Evolutionary conservation across 2,888 invertebrate species (phyloP).

Genomic region (Noctua pronuba): DNA sequence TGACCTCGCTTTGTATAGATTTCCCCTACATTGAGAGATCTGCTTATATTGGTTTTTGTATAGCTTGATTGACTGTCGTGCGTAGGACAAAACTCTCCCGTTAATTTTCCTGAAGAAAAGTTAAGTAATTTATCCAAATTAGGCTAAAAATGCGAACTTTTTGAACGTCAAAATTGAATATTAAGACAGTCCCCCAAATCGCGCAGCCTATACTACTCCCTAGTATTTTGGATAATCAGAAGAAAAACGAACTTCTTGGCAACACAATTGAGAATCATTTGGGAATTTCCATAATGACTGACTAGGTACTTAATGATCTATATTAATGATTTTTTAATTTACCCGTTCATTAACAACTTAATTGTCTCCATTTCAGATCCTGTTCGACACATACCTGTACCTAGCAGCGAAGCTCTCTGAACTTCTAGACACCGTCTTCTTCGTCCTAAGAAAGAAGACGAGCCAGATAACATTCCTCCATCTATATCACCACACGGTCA

Average conservation of each 20-base stretch:
- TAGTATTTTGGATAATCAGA: background rate
- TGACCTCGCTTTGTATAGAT: too few relatives aligned
- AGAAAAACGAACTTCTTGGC: background rate
- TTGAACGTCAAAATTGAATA: background rate
- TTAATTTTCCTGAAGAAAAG: background rate
- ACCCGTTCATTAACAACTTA: background rate
- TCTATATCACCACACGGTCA: conserved; percentile 95
- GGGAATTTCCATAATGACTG: too few relatives aligned
- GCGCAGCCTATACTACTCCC: background rate
- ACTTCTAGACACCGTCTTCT: conserved; percentile 95
- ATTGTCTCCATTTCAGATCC: conserved; percentile 79
- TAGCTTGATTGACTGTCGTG: too few relatives aligned
- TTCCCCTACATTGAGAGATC: too few relatives aligned
- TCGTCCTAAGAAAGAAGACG: conserved; percentile 94
- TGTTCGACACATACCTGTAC: conserved; percentile 91
- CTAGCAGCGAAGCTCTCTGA: conserved; percentile 94
- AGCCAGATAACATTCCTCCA: conserved; percentile 96
- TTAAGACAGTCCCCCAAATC: background rate
- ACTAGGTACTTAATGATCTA: too few relatives aligned
- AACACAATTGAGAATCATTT: background rate
- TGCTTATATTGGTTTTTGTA: too few relatives aligned
- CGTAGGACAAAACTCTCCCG: background rate
- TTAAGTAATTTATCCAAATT: background rate
- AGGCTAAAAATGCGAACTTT: background rate
- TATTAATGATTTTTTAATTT: conserved; percentile 1